Evolutionary conservation across 2,797 vertebrate genomes (phyloP), one percentile per base, ranked within the genome.

Genomic region (Tragelaphus oryx): DNA sequence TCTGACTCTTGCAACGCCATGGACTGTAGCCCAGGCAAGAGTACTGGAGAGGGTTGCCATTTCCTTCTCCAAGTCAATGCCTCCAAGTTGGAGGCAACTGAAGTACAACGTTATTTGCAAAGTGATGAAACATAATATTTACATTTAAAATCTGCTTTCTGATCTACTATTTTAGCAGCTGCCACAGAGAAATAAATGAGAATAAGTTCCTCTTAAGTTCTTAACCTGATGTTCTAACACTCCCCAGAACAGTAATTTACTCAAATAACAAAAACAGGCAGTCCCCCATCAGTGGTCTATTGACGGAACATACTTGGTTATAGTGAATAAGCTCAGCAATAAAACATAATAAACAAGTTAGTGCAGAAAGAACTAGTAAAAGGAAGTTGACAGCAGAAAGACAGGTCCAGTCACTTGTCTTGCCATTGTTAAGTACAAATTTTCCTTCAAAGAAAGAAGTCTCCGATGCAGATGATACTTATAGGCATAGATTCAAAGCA

Each of bases 61-160:
- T 33, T 65, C 62, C 62, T 65, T 33, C 62, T 65, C n/a, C 62
- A 65, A 18, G n/a, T 68, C 26, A 14, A 74, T 44, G 48, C 74
- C 54, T 20, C n/a, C n/a, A n/a, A 76, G 30, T 76, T 60, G 48
- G 41, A 89, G 13, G 30, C 17, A 88, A 54, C 0, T 55, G 4
- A 81, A 91, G 30, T 80, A 6, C 55, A 79, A 75, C 24, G 5
- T 44, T 50, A 92, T 75, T 60, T 86, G 86, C 46, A 80, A 78
- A 96, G 33, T 22, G 50, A 41, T 78, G 14, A 95, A 83, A 93
- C 18, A 55, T 46, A 2, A 2, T 48, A 71, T 78, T 94, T 84
- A 82, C 52, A 81, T 93, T 80, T 78, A 78, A 91, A 96, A 87
- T 28, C 22, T 78, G 30, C 60, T 87, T 93, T 86, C 48, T 79